Conservation (phyloP, 1,140 invertebrate genomes). For the Trichonephila clavipes region DNA sequence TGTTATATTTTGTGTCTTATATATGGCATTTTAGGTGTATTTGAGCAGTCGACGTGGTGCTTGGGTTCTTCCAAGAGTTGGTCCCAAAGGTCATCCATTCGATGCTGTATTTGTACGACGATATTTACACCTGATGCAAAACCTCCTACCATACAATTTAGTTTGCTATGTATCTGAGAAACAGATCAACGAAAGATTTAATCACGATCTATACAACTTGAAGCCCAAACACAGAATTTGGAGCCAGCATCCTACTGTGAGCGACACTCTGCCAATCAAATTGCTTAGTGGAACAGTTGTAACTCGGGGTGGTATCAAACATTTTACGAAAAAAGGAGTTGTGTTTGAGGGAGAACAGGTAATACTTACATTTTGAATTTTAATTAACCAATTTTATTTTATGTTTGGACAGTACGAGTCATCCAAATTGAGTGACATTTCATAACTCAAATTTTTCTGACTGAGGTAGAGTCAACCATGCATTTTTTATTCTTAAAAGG, state of each 20-base stretch:
- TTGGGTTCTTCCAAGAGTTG: constrained; percentile 68
- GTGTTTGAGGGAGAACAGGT: constrained; percentile 78
- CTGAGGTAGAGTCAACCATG: too few species aligned
- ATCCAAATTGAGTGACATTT: too few species aligned
- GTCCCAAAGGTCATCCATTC: constrained; percentile 51
- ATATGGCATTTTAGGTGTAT: constrained; percentile 53
- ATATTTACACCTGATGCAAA: constrained; percentile 1
- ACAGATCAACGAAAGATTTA: constrained; percentile 79
- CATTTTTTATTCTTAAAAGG: too few species aligned
- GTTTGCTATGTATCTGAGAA: constrained; percentile 55
- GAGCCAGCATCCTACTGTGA: constrained; percentile 83
- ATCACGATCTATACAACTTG: constrained; percentile 82
- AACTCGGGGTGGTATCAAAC: constrained; percentile 80
- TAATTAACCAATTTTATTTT: too few species aligned
- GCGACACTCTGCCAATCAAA: constrained; percentile 82
- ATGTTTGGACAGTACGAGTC: too few species aligned
- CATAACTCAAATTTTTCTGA: too few species aligned
- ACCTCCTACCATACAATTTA: constrained; percentile 40
- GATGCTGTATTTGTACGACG: constrained; percentile 56
- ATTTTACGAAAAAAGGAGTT: constrained; percentile 80
- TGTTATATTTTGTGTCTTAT: background rate
- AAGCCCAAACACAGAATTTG: constrained; percentile 81
- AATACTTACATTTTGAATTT: constrained; percentile 51
- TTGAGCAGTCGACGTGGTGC: constrained; percentile 63
- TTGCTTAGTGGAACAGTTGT: constrained; percentile 82